Base-by-base conservation (phyloP, 2,797 vertebrate genomes). In the Coregonus suidteri region DNA sequence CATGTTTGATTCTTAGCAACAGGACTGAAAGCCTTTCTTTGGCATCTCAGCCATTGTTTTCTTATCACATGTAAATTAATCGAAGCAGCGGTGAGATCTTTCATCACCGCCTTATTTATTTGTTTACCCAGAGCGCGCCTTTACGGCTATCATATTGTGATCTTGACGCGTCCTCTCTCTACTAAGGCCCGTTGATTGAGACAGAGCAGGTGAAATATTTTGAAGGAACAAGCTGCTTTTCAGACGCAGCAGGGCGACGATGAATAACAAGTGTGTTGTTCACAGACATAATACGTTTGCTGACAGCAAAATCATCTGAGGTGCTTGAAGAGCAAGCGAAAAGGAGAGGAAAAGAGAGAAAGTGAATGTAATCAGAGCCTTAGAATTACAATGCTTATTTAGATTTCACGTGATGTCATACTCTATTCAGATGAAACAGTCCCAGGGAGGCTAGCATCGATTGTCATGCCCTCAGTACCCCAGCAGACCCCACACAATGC, bases 201-300 rank as follows among this genome's bases (percentile, higher is more conserved):
- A 79, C 77, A 25, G 62, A 86, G 80, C 62, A 20, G 62, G 64
- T 30, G 59, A 71, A 84, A 85, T 76, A 74, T 69, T 80, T 75
- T 0, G 18, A 67, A 65, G 62, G 74, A 70, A 87, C 75, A n/a
- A 62, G 76, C 66, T 62, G 66, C 74, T 80, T 71, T 1, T 1
- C 65, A 77, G 84, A 84, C 82, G 69, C 74, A 18, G 69, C 5
- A 75, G 68, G 73, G 71, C 76, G 77, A 85, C 72, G 73, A 75
- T 86, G 79, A 89, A 87, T 85, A 86, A 89, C 34, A 75, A 86
- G 80, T 79, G 77, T 79, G 76, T 80, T 79, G 77, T 80, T 82
- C 81, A 73, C 66, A 41, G 37, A 77, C 74, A 25, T 75, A 75
- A 72, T 73, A 62, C 66, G 67, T 82, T 79, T 16, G 66, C 71